phyloP scores from a whole-genome alignment of 2,888 invertebrate species.

The Toxonevra muliebris region DNA sequence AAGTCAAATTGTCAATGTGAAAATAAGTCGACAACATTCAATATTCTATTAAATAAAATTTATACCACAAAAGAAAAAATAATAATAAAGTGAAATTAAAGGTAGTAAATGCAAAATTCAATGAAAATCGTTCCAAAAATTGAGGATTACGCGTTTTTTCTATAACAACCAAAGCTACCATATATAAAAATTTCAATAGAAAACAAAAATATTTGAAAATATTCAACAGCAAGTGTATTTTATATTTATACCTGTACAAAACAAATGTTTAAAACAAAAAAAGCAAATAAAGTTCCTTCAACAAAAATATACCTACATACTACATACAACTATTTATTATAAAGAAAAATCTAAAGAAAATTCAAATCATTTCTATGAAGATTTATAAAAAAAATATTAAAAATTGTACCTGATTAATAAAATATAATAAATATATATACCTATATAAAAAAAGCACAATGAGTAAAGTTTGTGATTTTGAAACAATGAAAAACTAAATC shows the following conservation, averaged over 20 bases:
- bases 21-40: constrained; percentile 36
- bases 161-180: constrained; percentile 20
- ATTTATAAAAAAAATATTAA: constrained; percentile 7
- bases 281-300: constrained; percentile 30
- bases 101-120: too few relatives aligned
- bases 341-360: too few relatives aligned
- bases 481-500: neutral
- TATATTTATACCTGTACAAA: neutral
- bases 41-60: too few relatives aligned
- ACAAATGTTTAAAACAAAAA: constrained; percentile 6
- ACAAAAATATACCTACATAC: constrained; percentile 25
- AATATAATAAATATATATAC: constrained; percentile 16
- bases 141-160: constrained; percentile 30
- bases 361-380: constrained; percentile 4
- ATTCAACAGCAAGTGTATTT: constrained; percentile 26
- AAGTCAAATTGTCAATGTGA: constrained; percentile 21
- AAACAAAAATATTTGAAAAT: constrained; percentile 1
- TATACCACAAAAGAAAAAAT: constrained; percentile 40
- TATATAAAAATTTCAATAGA: too few relatives aligned
- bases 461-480: neutral
- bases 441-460: constrained; percentile 12
- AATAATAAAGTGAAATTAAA: constrained; percentile 16
- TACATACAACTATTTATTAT: neutral
- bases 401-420: constrained; percentile 37
- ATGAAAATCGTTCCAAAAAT: constrained; percentile 16